phyloP scores from a whole-genome alignment of 2,797 vertebrate genomes.

The Oceanodroma leucorhoa region DNA sequence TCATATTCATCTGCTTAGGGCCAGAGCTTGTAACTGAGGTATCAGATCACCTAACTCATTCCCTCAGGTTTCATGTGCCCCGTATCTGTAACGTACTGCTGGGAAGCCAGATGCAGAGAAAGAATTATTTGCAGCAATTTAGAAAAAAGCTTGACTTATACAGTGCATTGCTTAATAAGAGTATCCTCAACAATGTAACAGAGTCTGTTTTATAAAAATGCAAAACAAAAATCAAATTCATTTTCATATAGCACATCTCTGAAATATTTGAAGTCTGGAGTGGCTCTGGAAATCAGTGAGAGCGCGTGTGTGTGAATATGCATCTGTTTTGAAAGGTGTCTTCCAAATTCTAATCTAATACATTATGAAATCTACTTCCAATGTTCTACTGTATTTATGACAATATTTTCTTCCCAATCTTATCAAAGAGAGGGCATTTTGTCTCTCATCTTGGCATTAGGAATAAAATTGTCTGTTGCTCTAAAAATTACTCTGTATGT shows the following conservation, averaged over 20 bases:
- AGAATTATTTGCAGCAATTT: background rate
- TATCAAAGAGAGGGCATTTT: background rate
- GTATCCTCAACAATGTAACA: background rate
- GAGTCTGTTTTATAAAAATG: background rate
- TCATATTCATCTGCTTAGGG: background rate
- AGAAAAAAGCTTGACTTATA: background rate
- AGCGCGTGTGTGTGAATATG: background rate
- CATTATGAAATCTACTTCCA: background rate
- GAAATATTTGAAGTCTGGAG: background rate
- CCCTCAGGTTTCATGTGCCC: background rate
- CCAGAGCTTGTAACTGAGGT: background rate
- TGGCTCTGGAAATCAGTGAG: background rate
- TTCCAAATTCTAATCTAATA: background rate
- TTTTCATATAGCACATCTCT: background rate
- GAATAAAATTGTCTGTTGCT: background rate
- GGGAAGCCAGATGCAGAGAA: background rate
- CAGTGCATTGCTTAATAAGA: background rate
- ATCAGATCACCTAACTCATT: background rate
- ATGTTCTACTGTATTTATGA: background rate
- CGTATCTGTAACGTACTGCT: fast-evolving
- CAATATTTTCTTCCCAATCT: background rate
- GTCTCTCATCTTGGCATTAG: background rate
- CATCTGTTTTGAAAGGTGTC: background rate
- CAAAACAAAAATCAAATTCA: background rate
- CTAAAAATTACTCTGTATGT: background rate